phyloP scores from a whole-genome alignment of 2,888 invertebrate species.

The Chirona hameri region DNA sequence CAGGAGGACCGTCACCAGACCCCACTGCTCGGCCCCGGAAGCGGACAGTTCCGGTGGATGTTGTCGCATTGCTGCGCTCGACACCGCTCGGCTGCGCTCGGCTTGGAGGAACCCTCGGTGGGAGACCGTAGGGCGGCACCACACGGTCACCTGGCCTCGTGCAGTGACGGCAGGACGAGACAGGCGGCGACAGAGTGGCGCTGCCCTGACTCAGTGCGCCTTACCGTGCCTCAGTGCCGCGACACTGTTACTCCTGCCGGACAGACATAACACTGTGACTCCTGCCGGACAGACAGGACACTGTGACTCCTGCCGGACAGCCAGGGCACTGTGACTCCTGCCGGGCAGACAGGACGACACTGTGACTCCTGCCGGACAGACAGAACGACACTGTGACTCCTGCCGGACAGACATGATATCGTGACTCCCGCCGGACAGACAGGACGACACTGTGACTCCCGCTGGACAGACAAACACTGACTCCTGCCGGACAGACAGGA shows the following conservation, averaged over 20 bases:
- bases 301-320: background rate
- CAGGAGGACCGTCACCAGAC: too few species aligned
- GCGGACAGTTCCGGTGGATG: too few species aligned
- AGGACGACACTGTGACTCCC: background rate
- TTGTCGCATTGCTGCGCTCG: constrained; percentile 37
- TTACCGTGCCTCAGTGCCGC: background rate
- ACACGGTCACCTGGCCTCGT: background rate
- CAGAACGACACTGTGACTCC: background rate
- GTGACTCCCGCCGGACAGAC: background rate
- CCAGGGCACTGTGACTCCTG: background rate
- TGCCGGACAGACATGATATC: background rate
- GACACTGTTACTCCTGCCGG: background rate
- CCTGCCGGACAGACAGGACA: background rate
- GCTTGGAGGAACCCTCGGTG: too few species aligned
- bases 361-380: background rate
- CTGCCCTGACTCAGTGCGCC: background rate
- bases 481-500: background rate
- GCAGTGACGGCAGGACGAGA: background rate
- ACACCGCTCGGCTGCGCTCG: too few species aligned
- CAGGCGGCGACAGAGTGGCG: background rate
- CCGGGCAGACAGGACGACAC: background rate
- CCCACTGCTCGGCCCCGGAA: too few species aligned
- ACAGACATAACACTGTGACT: background rate
- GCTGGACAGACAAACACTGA: background rate
- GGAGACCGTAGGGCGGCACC: too few species aligned